Evolutionary conservation across 2,113 vertebrate species (phyloP), one percentile per base, ranked within the genome.

Genomic region (Solenodon paradoxus): DNA sequence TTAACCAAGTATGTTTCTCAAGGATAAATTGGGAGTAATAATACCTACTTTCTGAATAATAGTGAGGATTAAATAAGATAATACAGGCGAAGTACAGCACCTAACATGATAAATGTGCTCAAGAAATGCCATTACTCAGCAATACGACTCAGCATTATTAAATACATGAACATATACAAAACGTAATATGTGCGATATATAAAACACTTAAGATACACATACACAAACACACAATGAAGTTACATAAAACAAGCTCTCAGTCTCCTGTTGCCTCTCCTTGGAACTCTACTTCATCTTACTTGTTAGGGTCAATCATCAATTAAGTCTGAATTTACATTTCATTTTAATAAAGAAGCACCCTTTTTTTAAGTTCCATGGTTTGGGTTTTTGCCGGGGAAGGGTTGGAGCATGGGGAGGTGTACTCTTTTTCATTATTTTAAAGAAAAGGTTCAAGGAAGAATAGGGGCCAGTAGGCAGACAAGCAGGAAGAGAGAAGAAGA

Each of bases 261-360:
- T 51, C 83, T 87, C 59, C 28, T 68, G 9, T 68, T 59, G 32
- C 26, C 26, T 88, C 45, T 81, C 9, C 26, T 77, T 69, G 16
- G 49, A 83, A 78, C 22, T 68, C 74, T 83, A 38, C 28, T 26
- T 30, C 68, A 51, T 2, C 28, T 78, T 61, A 84, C 32, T 74
- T 72, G 32, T 71, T 68, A 78, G 49, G 26, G 20, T 6, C 40
- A 84, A 85, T 81, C 32, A 59, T 53, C 35, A 30, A 66, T 13
- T 51, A 94, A 72, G 10, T 81, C 49, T 69, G 42, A 96, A 69
- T 79, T 84, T 61, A 75, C 7, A 90, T 72, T 87, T 81, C 40
- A 57, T 32, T 95, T 88, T 61, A 59, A 83, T 61, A 92, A 30
- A 94, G 51, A 53, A 55, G 17, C 5, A 38, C n/a, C n/a, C n/a